These are phyloP conservation scores for Atta texana DNA, from an alignment of 1,140 invertebrate genomes.

Conservation along the genomic window DNA sequence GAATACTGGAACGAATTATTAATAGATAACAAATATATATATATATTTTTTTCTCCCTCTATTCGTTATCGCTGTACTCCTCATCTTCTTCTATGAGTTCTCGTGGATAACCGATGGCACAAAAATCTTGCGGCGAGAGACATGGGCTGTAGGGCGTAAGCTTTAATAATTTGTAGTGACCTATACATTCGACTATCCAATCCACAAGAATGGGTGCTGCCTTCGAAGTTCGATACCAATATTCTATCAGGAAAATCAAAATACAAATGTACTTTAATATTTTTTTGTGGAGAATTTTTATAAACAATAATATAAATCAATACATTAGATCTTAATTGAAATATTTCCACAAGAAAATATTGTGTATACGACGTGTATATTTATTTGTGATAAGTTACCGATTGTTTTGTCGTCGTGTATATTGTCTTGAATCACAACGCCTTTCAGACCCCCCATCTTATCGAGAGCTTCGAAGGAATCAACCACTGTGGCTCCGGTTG, in stretches of 20 bases:
- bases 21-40: background rate
- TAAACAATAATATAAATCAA: background rate
- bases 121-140: constrained; percentile 43
- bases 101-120: constrained; percentile 42
- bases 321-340: background rate
- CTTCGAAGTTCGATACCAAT: constrained; percentile 63
- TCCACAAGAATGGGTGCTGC: constrained; percentile 72
- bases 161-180: constrained; percentile 77
- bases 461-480: constrained; percentile 43
- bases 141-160: constrained; percentile 71
- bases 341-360: background rate
- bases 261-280: constrained; percentile 2
- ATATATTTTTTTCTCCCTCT: background rate
- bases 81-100: constrained; percentile 71
- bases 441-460: constrained; percentile 21
- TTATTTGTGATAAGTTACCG: constrained; percentile 56
- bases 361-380: background rate
- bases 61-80: constrained; percentile 17
- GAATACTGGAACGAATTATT: background rate
- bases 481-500: constrained; percentile 64
- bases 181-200: constrained; percentile 80
- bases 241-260: constrained; percentile 50
- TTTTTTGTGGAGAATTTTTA: background rate
- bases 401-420: constrained; percentile 60
- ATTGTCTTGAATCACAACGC: constrained; percentile 59